These are phyloP conservation scores for Cinara cedri DNA, from an alignment of 2,888 invertebrate genomes.

Conservation along the genomic window DNA sequence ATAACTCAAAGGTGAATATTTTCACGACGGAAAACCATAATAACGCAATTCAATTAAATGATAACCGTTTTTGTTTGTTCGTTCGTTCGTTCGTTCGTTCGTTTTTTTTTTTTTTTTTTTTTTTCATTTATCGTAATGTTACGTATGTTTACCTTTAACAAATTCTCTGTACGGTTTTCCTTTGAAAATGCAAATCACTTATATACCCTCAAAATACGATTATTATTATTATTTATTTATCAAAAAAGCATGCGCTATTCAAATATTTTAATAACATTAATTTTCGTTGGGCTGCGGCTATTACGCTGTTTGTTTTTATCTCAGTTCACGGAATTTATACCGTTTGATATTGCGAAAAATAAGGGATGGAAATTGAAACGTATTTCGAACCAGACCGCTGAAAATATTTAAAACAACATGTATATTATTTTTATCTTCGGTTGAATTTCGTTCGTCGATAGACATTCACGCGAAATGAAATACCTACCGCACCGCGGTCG, in stretches of 20 bases:
- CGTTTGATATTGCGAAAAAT: neutral
- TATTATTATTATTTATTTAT: neutral
- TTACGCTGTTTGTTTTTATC: neutral
- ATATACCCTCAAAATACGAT: slow-evolving; percentile 6
- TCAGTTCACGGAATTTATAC: neutral
- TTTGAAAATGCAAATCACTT: slow-evolving; percentile 12
- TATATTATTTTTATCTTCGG: too few relatives aligned
- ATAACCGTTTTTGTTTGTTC: slow-evolving; percentile 12
- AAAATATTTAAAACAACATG: neutral
- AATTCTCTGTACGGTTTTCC: neutral
- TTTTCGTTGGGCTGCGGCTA: neutral
- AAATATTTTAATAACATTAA: neutral
- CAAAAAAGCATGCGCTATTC: neutral
- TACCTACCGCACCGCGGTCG: too few relatives aligned
- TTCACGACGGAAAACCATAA: neutral
- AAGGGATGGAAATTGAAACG: neutral
- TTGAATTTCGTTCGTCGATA: too few relatives aligned
- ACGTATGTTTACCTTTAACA: neutral
- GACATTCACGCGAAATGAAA: too few relatives aligned
- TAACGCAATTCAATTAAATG: slow-evolving; percentile 28
- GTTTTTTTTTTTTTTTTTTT: too few relatives aligned
- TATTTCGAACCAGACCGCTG: neutral
- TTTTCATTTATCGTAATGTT: neutral
- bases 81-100: neutral
- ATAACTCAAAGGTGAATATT: neutral